Percentiles rank a stretch among this genome's conserved stretches.
phyloP scores from a whole-genome alignment of 2,797 vertebrate genomes.

The Sebastes trivittatus region DNA sequence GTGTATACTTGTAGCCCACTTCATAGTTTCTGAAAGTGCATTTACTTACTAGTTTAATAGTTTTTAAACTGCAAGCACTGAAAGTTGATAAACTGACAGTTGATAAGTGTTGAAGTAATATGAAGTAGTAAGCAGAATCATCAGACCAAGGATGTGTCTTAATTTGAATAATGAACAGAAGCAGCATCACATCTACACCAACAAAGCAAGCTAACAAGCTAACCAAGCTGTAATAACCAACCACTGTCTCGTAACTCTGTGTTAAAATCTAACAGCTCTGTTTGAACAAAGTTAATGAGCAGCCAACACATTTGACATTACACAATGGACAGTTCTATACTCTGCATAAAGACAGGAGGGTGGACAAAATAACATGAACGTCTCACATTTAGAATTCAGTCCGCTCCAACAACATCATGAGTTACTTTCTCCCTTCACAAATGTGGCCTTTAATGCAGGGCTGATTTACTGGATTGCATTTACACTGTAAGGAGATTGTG shows the following conservation, averaged over 20 bases:
- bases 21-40: no score
- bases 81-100: neutral
- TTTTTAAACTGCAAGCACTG: neutral
- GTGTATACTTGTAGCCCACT: no score
- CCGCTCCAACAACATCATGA: neutral
- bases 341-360: neutral
- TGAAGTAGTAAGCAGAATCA: neutral
- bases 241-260: neutral
- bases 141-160: no score
- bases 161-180: neutral
- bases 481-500: neutral
- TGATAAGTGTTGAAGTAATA: neutral
- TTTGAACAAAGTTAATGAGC: constrained; percentile 3
- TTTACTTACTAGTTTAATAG: no score
- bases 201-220: neutral
- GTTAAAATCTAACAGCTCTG: neutral
- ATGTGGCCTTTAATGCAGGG: neutral
- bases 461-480: neutral
- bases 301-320: neutral
- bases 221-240: neutral
- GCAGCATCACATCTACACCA: neutral
- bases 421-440: neutral
- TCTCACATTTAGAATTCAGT: neutral
- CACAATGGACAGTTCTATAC: neutral
- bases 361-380: neutral